Evolutionary conservation across 2,888 invertebrate species (phyloP).

Genomic region (Lathronympha strigana): DNA sequence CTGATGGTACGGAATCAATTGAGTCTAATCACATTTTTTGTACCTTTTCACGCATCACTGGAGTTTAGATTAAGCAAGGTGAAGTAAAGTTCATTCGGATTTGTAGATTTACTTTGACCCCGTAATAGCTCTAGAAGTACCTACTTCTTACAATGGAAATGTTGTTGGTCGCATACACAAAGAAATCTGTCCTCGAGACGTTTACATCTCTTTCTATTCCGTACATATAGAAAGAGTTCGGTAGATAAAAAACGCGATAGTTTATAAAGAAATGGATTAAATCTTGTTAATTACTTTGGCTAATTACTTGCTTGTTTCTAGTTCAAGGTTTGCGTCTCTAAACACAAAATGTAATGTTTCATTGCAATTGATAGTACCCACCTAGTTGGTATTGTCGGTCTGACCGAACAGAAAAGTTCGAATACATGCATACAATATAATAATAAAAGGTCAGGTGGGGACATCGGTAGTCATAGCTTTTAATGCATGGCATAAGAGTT

Average conservation of each 20-base stretch:
- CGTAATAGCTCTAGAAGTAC: slow-evolving; percentile 7
- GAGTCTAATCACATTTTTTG: slow-evolving; percentile 26
- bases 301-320: slow-evolving; percentile 18
- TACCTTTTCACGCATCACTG: slow-evolving; percentile 34
- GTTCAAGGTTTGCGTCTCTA: slow-evolving; percentile 10
- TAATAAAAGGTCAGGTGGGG: background rate
- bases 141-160: slow-evolving; percentile 9
- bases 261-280: slow-evolving; percentile 17
- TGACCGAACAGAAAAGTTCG: background rate
- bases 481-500: no score
- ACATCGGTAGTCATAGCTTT: no score
- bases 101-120: slow-evolving; percentile 18
- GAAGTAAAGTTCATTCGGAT: slow-evolving; percentile 26
- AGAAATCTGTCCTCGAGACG: slow-evolving; percentile 2
- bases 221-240: background rate
- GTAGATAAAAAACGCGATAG: background rate
- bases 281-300: slow-evolving; percentile 16
- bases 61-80: slow-evolving; percentile 38
- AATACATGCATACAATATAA: no score
- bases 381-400: background rate
- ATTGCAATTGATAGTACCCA: background rate
- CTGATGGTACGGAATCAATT: slow-evolving; percentile 14
- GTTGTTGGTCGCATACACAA: background rate
- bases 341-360: slow-evolving; percentile 10
- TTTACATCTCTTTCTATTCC: background rate